Evolutionary conservation across 2,888 invertebrate genomes (phyloP), one percentile per base, ranked within the genome.

Genomic region (Tetragonula carbonaria): DNA sequence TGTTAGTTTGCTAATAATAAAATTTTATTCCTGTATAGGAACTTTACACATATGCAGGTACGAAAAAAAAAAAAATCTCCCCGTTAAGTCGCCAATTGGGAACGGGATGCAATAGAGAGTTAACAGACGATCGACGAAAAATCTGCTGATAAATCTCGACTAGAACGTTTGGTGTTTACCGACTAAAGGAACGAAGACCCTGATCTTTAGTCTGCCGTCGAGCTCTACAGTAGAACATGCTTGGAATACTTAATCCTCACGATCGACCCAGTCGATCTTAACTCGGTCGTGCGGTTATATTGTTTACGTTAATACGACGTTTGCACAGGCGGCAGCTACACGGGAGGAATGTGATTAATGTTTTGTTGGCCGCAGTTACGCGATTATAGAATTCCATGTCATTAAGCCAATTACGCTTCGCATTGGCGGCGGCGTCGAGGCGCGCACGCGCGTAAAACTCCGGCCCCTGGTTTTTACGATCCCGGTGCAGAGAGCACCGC

Each of bases 391-490:
- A 85, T 76, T 68, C 53, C 66, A 23, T 50, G 87, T 76, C 62
- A 59, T 78, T 76, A 73, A 73, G 68, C 38, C 71, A 82, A 82
- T 85, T 76, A 85, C 62, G 70, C 28, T 66, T 57, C 65, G 11
- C 8, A 59, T 74, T 14, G 28, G 62, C 57, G 78, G 65, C 59
- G 66, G 72, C 70, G 65, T 66, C 55, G n/a, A 55, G 51, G 68
- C 62, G 75, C 45, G 76, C 67, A 74, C 78, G 72, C 76, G 45
- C 45, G 38, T 4, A 1, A 59, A 71, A 78, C 74, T 73, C 75
- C 75, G 55, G 78, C 71, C 63, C 66, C 59, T 74, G 80, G 45
- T 74, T 79, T 79, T 80, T 84, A 55, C 62, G 53, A 63, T 84
- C 67, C 62, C 65, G 63, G 57, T 33, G 71, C 51, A 74, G 45